Evolutionary conservation across 2,888 invertebrate species (phyloP), one percentile per base, ranked within the genome.

Genomic region (Drosophila rellima): DNA sequence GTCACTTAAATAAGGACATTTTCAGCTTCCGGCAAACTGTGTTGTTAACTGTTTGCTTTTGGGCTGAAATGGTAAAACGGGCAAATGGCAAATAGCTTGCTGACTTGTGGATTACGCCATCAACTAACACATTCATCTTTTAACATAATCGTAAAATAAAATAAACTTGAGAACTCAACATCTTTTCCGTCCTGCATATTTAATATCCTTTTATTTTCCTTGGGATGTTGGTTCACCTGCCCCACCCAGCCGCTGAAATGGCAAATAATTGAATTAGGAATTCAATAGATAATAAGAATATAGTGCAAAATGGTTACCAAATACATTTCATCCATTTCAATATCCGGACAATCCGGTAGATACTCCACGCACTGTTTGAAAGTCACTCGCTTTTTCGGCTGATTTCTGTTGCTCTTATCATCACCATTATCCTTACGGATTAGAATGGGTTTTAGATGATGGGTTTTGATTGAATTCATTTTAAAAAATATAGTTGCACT

Each of bases 351-450:
- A 0, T 68, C 67, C 2, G 78, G 44, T 65, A 81, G 8, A 45
- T 55, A 62, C 23, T 80, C 52, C 5, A 78, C 72, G n/a, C 64
- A 54, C 23, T 72, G 66, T 15, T 78, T 65, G 26, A 82, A 81
- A 5, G 60, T 61, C 0, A 81, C 83, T 1, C 39, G 51, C 15
- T 80, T 82, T 17, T 62, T 75, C 0, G 42, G n/a, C 13, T 55
- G 40, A 33, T 33, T 55, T 23, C 15, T n/a, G 15, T 23, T 23
- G 13, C 2, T 18, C 3, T 48, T 33, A 18, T 33, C 42, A 15
- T 55, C 54, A 11, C 54, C 54, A 33, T 33, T 42, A 31, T 55
- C 42, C 15, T 44, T 55, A 15, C 40, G 54, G 15, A 55, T 57
- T 8, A 57, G 26, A n/a, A 57, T 57, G 2, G 45, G 35, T 5